Conservation (phyloP, 2,888 invertebrate genomes). For the Sesia apiformis region DNA sequence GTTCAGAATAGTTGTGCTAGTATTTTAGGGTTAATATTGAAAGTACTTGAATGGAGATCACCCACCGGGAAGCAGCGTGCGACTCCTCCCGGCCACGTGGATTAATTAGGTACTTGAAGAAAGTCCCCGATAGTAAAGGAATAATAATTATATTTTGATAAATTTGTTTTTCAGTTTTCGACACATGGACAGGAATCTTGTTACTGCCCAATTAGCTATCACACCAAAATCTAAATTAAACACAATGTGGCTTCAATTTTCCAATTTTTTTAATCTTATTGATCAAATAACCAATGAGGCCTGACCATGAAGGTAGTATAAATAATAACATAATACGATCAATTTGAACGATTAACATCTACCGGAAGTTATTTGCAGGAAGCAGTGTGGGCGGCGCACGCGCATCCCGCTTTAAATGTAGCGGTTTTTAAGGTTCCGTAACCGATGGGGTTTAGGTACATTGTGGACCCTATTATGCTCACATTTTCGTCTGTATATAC, state of each 20-base stretch:
- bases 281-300: conserved; percentile 52
- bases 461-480: too few relatives aligned
- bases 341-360: conserved; percentile 46
- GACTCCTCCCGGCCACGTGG: too few relatives aligned
- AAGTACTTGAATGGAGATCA: too few relatives aligned
- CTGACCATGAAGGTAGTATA: conserved; percentile 47
- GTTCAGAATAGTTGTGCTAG: too few relatives aligned
- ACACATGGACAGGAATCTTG: neutral
- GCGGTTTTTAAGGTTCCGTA: neutral
- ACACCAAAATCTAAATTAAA: neutral
- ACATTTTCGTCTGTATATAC: neutral
- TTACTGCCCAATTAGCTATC: neutral
- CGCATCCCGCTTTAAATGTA: conserved; percentile 26
- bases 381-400: conserved; percentile 55
- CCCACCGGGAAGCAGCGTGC: too few relatives aligned
- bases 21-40: too few relatives aligned
- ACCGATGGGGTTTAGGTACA: too few relatives aligned
- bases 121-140: too few relatives aligned
- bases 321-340: conserved; percentile 51
- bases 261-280: conserved; percentile 13
- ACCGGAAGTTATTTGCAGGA: conserved; percentile 60
- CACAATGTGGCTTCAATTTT: neutral
- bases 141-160: too few relatives aligned
- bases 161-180: neutral
- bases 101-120: too few relatives aligned